Evolutionary conservation across 2,888 invertebrate species (phyloP).

Genomic region (Mamestra brassicae): DNA sequence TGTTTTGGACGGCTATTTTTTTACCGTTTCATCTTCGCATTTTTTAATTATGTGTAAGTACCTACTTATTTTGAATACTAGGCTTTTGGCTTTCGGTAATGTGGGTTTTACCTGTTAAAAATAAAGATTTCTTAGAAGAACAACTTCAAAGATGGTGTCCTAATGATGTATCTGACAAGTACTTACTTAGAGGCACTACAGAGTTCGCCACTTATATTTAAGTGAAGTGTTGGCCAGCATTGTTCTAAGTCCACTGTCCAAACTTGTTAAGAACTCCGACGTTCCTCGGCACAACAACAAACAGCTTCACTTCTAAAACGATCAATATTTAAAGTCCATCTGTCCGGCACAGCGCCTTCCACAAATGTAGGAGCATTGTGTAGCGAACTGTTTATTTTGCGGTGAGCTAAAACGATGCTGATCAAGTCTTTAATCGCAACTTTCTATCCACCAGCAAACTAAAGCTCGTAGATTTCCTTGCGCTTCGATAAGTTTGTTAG

Average conservation of each 20-base stretch:
- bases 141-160: background rate
- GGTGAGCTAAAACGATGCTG: background rate
- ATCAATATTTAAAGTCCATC: slow-evolving; percentile 32
- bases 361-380: slow-evolving; percentile 36
- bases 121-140: background rate
- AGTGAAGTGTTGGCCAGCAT: slow-evolving; percentile 10
- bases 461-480: background rate
- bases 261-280: slow-evolving; percentile 32
- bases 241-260: slow-evolving; percentile 24
- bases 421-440: background rate
- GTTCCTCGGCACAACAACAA: slow-evolving; percentile 16
- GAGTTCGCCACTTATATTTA: slow-evolving; percentile 23
- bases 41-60: too few species aligned
- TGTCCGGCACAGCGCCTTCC: slow-evolving; percentile 33
- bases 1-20: too few species aligned
- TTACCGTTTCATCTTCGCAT: too few species aligned
- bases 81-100: too few species aligned
- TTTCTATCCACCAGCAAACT: background rate
- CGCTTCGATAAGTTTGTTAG: background rate
- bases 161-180: slow-evolving; percentile 14
- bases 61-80: too few species aligned
- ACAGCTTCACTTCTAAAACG: slow-evolving; percentile 9
- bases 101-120: too few species aligned
- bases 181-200: background rate
- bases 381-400: slow-evolving; percentile 32